These are phyloP conservation scores for Colistium nudipinnis DNA, from an alignment of 2,113 vertebrate genomes.

Conservation along the genomic window DNA sequence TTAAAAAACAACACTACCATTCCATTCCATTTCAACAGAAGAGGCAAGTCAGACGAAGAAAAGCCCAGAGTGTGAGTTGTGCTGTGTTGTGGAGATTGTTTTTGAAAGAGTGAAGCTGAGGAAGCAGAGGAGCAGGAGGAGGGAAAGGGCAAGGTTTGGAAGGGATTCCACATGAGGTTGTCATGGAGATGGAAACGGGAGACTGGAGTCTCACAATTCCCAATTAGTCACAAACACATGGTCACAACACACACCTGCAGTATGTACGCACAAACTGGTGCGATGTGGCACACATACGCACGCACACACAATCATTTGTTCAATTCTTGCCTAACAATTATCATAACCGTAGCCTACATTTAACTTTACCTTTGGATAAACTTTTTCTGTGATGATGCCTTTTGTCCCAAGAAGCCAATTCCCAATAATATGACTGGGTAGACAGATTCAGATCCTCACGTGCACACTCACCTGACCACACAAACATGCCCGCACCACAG, in stretches of 20 bases:
- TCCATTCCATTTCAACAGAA: not conserved
- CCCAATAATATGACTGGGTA: too few relatives aligned
- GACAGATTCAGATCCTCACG: too few relatives aligned
- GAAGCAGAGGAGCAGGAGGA: conserved; percentile 4
- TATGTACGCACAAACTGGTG: conserved; percentile 46
- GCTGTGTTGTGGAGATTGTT: conserved; percentile 30
- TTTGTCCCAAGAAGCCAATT: too few relatives aligned
- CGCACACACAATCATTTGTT: not conserved
- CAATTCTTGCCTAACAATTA: too few relatives aligned
- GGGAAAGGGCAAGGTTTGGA: conserved; percentile 39
- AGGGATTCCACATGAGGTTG: conserved; percentile 72
- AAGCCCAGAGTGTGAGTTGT: conserved; percentile 38
- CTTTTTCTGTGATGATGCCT: too few relatives aligned
- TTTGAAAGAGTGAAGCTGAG: conserved; percentile 29
- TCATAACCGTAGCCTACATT: too few relatives aligned
- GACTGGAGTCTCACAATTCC: conserved; percentile 75
- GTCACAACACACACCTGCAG: conserved; percentile 55
- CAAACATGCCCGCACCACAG: too few relatives aligned
- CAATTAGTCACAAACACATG: conserved; percentile 73
- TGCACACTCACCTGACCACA: too few relatives aligned
- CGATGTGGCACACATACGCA: not conserved
- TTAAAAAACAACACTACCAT: not conserved
- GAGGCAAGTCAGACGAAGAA: conserved; percentile 20
- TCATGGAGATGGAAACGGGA: conserved; percentile 75
- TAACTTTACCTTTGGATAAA: too few relatives aligned